Conservation (phyloP, 2,888 invertebrate species). For the Cryptops parisi region DNA sequence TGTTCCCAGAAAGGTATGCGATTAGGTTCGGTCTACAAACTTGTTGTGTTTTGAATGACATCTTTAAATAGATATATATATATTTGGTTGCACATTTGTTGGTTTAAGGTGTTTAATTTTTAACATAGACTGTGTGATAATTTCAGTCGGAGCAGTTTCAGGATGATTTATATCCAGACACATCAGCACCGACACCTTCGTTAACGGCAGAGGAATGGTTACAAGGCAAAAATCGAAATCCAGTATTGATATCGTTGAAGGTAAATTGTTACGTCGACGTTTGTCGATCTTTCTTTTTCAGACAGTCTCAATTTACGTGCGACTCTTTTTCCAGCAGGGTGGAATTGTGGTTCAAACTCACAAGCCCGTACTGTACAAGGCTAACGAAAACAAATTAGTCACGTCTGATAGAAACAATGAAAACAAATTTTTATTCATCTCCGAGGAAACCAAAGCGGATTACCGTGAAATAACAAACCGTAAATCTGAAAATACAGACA, state of each 20-base stretch:
- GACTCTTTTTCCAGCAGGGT: too few relatives aligned
- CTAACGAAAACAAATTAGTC: constrained; percentile 36
- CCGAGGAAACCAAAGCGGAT: constrained; percentile 72
- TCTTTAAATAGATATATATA: neutral
- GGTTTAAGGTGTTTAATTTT: too few relatives aligned
- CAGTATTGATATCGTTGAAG: constrained; percentile 79
- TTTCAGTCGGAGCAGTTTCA: constrained; percentile 87
- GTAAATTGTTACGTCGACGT: too few relatives aligned
- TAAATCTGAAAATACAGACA: constrained; percentile 10
- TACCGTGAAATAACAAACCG: constrained; percentile 47
- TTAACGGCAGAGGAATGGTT: constrained; percentile 84
- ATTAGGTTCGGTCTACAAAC: neutral
- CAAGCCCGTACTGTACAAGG: constrained; percentile 46
- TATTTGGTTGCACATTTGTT: neutral
- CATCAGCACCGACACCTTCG: constrained; percentile 76
- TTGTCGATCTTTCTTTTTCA: too few relatives aligned
- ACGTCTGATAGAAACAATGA: constrained; percentile 60
- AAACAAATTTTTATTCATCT: constrained; percentile 71
- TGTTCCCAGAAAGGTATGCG: constrained; percentile 73
- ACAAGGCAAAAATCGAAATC: constrained; percentile 75
- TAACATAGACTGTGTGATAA: too few relatives aligned
- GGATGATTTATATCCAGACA: constrained; percentile 93
- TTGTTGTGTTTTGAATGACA: neutral
- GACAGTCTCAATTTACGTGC: too few relatives aligned
- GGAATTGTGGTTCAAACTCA: constrained; percentile 21